phyloP scores from a whole-genome alignment of 2,888 invertebrate species.

The Leptopilina drosophilae region DNA sequence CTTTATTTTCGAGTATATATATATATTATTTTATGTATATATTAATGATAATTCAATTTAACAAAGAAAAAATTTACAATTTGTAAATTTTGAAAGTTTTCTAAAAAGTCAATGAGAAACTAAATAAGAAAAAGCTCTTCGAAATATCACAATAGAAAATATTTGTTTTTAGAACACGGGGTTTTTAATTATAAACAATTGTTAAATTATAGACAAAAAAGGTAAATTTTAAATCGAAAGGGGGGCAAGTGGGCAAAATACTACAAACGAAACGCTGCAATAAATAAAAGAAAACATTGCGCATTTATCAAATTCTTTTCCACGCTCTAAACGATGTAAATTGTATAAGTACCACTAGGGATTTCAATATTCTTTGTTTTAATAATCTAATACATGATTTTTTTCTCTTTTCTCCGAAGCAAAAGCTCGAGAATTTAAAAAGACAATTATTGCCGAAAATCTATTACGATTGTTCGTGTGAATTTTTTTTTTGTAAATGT shows the following conservation, averaged over 20 bases:
- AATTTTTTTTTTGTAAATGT: conserved; percentile 23
- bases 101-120: no score
- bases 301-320: conserved; percentile 8
- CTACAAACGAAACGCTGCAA: not conserved
- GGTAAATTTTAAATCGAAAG: not conserved
- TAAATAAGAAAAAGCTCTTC: no score
- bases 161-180: no score
- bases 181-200: conserved; percentile 1
- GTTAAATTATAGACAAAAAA: not conserved
- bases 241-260: not conserved
- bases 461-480: conserved; percentile 15
- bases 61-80: not conserved
- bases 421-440: conserved; percentile 9
- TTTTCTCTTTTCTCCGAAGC: not conserved
- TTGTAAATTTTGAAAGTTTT: no score
- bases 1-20: not conserved
- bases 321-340: not conserved
- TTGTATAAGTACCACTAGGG: conserved; percentile 1
- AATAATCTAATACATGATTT: conserved; percentile 8
- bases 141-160: no score
- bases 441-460: conserved; percentile 2
- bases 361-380: not conserved
- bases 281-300: not conserved
- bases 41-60: not conserved
- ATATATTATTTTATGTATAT: no score